Conservation (phyloP, 2,113 vertebrate genomes). For the Cochlearius cochlearius region DNA sequence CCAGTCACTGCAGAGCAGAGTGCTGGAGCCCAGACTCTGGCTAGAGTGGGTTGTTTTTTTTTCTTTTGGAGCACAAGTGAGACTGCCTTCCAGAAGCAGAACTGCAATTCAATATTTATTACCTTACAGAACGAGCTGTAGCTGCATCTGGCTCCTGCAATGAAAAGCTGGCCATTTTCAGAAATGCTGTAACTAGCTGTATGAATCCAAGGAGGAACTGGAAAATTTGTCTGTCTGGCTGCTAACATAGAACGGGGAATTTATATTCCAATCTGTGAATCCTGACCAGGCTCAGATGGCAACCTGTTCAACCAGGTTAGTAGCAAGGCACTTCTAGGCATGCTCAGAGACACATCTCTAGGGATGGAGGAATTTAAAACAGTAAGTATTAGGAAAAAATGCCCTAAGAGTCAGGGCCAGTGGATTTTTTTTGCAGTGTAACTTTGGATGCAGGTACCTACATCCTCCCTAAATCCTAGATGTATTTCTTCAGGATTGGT, state of each 20-base stretch:
- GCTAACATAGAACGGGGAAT: neutral
- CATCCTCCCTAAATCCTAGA: neutral
- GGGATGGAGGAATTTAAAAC: neutral
- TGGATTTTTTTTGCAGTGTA: neutral
- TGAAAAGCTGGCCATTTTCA: neutral
- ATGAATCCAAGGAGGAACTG: neutral
- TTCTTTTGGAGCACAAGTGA: neutral
- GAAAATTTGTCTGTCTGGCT: neutral
- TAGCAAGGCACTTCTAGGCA: neutral
- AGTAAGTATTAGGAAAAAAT: neutral
- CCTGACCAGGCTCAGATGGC: neutral
- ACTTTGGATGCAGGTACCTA: neutral
- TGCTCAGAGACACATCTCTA: neutral
- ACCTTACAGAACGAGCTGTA: neutral
- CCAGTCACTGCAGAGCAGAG: neutral
- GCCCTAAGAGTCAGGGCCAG: neutral
- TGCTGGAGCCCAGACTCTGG: neutral
- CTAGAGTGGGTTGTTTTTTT: rapidly evolving
- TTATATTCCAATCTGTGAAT: neutral
- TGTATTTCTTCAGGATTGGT: neutral
- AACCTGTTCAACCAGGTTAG: neutral
- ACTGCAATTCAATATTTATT: neutral
- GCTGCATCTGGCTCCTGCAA: neutral
- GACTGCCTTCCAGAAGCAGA: neutral
- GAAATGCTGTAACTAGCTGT: neutral